Conservation (phyloP, 2,797 vertebrate species). For the Argyrosomus regius region DNA sequence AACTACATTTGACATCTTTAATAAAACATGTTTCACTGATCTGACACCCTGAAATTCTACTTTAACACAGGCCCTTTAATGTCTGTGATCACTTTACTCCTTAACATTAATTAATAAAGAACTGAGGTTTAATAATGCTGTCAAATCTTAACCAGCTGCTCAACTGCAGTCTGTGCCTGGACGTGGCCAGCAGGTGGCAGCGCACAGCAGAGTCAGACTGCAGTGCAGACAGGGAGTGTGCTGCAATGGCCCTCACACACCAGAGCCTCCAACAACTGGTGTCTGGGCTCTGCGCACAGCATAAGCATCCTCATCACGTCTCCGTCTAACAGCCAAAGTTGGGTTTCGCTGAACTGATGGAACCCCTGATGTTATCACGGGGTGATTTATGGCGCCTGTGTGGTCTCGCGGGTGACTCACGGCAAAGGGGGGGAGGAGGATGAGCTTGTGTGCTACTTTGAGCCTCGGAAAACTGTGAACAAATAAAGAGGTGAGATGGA, state of each 20-base stretch:
- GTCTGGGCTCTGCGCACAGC: slow-evolving; percentile 60
- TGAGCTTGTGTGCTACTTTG: slow-evolving; percentile 11
- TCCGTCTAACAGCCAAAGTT: slow-evolving; percentile 67
- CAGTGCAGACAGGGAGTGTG: slow-evolving; percentile 67
- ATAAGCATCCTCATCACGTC: slow-evolving; percentile 79
- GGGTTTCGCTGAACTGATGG: slow-evolving; percentile 57
- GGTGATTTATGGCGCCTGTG: slow-evolving; percentile 54
- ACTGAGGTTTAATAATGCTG: not conserved
- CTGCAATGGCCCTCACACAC: slow-evolving; percentile 70
- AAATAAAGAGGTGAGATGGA: slow-evolving; percentile 37
- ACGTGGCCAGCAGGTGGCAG: slow-evolving; percentile 74
- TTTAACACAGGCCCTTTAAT: not conserved
- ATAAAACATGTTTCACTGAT: not conserved
- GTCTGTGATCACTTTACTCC: not conserved
- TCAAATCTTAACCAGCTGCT: not conserved
- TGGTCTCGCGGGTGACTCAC: slow-evolving; percentile 3
- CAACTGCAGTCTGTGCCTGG: not conserved
- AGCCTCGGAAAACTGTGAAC: slow-evolving; percentile 31
- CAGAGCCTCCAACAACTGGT: slow-evolving; percentile 48
- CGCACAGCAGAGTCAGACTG: slow-evolving; percentile 56
- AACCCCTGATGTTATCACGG: slow-evolving; percentile 57
- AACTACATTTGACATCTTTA: not conserved
- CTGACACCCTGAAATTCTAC: not conserved
- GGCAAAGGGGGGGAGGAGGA: not conserved
- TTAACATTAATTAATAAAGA: not conserved